Conservation (phyloP, 2,113 vertebrate genomes). For the Aegypius monachus region DNA sequence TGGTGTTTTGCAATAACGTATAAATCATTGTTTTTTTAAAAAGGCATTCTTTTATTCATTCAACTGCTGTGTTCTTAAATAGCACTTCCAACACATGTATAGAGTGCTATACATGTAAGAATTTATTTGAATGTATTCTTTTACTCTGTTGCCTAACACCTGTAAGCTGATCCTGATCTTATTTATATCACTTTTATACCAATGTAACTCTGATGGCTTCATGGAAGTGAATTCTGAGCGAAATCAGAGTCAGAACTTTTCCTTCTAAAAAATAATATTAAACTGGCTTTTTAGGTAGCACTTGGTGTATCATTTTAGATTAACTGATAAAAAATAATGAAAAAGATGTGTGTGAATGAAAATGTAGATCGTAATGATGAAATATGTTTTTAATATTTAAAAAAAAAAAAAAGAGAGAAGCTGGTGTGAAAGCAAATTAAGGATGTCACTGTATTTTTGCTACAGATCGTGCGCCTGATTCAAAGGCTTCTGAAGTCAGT, state of each 20-base stretch:
- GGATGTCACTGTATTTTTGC: not conserved
- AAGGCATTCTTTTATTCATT: slow-evolving; percentile 3
- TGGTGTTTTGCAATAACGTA: slow-evolving; percentile 6
- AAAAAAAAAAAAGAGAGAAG: not conserved
- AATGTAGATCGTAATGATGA: not conserved
- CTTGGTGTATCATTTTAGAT: slow-evolving; percentile 58
- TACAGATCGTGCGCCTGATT: not conserved
- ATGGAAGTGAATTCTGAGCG: not conserved
- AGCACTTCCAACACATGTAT: not conserved
- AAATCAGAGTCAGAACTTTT: slow-evolving; percentile 14
- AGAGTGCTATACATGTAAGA: not conserved
- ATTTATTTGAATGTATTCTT: not conserved
- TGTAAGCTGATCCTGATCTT: slow-evolving; percentile 17
- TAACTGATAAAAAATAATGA: slow-evolving; percentile 50
- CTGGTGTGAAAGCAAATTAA: not conserved
- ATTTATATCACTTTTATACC: not conserved
- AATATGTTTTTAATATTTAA: not conserved
- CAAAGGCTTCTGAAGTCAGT: not conserved
- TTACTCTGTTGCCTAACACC: not conserved
- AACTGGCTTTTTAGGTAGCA: slow-evolving; percentile 39
- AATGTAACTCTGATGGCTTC: not conserved
- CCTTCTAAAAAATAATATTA: slow-evolving; percentile 21
- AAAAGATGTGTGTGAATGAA: slow-evolving; percentile 1
- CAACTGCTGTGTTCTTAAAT: not conserved
- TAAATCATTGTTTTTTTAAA: not conserved